Evolutionary conservation across 2,797 vertebrate species (phyloP).

Genomic region (Capromys pilorides): DNA sequence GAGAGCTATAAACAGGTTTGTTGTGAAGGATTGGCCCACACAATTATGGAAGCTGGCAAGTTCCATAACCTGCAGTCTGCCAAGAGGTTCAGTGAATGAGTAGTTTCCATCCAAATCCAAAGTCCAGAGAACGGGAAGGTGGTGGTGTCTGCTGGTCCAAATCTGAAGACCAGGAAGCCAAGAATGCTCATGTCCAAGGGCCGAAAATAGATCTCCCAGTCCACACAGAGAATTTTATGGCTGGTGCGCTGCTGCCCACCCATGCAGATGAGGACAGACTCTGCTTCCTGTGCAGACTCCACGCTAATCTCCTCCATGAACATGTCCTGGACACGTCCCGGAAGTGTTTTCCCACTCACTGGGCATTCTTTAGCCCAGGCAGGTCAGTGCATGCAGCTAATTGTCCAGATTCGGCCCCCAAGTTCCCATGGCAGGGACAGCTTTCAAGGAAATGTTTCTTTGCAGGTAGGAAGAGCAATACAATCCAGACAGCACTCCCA

Average conservation of each 20-base stretch:
- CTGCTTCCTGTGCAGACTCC: background rate
- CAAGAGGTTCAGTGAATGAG: background rate
- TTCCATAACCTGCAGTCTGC: background rate
- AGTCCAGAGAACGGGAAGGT: background rate
- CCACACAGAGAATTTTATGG: background rate
- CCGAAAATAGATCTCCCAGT: background rate
- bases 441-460: slow-evolving; percentile 58
- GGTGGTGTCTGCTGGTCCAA: background rate
- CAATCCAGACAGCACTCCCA: slow-evolving; percentile 76
- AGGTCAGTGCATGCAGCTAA: background rate
- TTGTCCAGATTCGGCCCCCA: background rate
- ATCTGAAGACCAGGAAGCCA: background rate
- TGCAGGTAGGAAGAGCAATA: slow-evolving; percentile 60
- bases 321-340: background rate
- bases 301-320: background rate
- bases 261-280: background rate
- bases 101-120: background rate
- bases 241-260: background rate
- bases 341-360: background rate
- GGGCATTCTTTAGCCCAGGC: background rate
- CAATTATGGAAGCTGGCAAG: background rate
- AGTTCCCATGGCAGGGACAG: background rate
- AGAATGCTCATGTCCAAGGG: background rate
- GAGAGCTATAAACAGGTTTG: background rate
- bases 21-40: background rate